Conservation (phyloP, 2,888 invertebrate species). For the Ceratothoa steindachneri region DNA sequence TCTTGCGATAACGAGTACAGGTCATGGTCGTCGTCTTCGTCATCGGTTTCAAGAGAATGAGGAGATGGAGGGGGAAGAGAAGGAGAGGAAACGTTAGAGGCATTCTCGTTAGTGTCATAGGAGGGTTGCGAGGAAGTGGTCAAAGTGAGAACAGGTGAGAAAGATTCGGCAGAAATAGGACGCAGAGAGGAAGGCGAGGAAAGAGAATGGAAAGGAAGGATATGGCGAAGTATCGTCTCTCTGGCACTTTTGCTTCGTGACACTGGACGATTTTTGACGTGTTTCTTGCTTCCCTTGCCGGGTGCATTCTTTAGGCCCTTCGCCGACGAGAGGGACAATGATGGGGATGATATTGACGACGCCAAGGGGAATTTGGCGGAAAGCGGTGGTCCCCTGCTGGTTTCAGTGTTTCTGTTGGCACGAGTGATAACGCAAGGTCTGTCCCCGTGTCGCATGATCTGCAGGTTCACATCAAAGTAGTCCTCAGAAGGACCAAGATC, state of each 20-base stretch:
- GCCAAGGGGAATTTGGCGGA: not conserved
- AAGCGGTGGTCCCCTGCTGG: too few species aligned
- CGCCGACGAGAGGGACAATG: slow-evolving; percentile 7
- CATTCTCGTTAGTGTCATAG: not conserved
- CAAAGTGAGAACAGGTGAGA: slow-evolving; percentile 1
- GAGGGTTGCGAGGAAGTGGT: too few species aligned
- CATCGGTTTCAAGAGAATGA: not conserved
- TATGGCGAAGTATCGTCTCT: slow-evolving; percentile 38
- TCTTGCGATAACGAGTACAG: not conserved
- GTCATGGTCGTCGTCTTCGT: not conserved
- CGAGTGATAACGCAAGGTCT: not conserved
- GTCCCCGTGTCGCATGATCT: not conserved
- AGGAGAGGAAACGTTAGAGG: not conserved
- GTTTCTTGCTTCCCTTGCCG: not conserved
- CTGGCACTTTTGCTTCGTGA: not conserved
- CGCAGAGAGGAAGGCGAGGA: slow-evolving; percentile 42
- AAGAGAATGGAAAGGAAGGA: slow-evolving; percentile 41
- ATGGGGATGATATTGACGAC: slow-evolving; percentile 39
- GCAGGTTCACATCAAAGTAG: not conserved
- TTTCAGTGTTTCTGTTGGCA: not conserved
- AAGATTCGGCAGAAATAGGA: slow-evolving; percentile 32
- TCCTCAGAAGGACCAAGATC: not conserved
- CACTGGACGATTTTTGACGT: not conserved
- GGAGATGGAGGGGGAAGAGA: not conserved
- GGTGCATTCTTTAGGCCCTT: not conserved